Base-by-base conservation (phyloP, 2,113 vertebrate species). In the Porphyrio hochstetteri region DNA sequence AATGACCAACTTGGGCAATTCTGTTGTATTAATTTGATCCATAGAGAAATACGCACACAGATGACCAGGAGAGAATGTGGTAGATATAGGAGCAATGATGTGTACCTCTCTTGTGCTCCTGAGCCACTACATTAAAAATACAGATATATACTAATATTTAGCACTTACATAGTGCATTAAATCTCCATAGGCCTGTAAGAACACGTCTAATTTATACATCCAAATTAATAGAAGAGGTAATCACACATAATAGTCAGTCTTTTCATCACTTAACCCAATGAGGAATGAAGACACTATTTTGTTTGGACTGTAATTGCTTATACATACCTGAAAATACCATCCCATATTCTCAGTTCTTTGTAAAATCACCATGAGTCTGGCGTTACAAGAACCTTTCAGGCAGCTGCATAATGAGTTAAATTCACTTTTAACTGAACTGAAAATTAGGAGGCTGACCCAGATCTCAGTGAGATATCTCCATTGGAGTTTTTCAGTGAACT, bases 231-330 rank as follows among this genome's bases (percentile, higher is more conserved):
- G 65, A 82, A 81, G 61, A 84, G 50, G 44, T 85, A 93, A 91
- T 93, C 92, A 59, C n/a, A 57, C 36, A 7, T 68, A 95, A 57
- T 83, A 94, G 90, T 86, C 71, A 81, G 64, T 56, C 88, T 96
- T 95, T 94, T 95, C 83, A 93, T 96, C 89, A 76, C 72, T 91
- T 78, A 94, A 91, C 64, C 25, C 65, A 69, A 24, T 42, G 65
- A 93, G 40, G 48, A 95, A 91, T 71, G 77, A 91, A 91, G 61
- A 76, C 28, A 50, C 28, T 88, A 7, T 94, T 94, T 95, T 88
- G 44, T 88, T 95, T 91, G 77, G 77, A 36, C 55, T 93, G 13
- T 86, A 88, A 71, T 75, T 92, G 82, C 85, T 81, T 84, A 60
- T 81, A 89, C 61, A 31, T 87, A 89, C 74, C 77, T 91, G 81